These are phyloP conservation scores for Noctua janthe DNA, from an alignment of 2,888 invertebrate species.

Conservation along the genomic window DNA sequence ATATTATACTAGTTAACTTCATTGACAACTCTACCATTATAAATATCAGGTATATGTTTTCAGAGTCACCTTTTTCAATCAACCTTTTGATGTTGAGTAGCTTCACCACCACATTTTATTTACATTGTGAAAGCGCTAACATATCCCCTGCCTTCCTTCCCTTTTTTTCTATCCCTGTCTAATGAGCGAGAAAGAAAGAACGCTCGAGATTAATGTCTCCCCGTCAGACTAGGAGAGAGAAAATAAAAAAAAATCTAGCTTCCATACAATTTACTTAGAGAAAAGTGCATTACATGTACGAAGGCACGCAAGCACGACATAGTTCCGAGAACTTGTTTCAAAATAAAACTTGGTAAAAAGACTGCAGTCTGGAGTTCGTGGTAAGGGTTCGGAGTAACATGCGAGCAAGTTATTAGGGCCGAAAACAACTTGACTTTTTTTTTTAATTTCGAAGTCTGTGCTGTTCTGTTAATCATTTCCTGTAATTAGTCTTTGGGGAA, in stretches of 20 bases:
- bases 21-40: background rate
- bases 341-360: slow-evolving; percentile 57
- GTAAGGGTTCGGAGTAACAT: slow-evolving; percentile 36
- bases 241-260: slow-evolving; percentile 57
- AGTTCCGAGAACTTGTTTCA: slow-evolving; percentile 54
- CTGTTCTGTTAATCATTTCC: slow-evolving; percentile 29
- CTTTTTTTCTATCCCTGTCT: slow-evolving; percentile 47
- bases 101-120: slow-evolving; percentile 35
- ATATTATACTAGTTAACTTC: background rate
- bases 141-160: slow-evolving; percentile 32
- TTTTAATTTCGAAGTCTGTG: background rate
- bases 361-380: slow-evolving; percentile 54
- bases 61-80: background rate
- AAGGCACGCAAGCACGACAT: slow-evolving; percentile 55
- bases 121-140: slow-evolving; percentile 28
- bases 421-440: slow-evolving; percentile 37
- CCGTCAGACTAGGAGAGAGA: slow-evolving; percentile 34
- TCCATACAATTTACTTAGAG: slow-evolving; percentile 61
- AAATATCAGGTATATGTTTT: background rate
- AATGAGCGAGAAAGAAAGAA: slow-evolving; percentile 59
- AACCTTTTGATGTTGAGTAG: background rate
- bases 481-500: slow-evolving; percentile 30
- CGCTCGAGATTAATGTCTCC: slow-evolving; percentile 62
- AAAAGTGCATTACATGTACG: slow-evolving; percentile 57
- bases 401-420: slow-evolving; percentile 41